A percentile compares a stretch with the other conserved stretches of the same genome.
Conservation (phyloP, 2,113 vertebrate species). For the Cyprinodon brontotheroides region DNA sequence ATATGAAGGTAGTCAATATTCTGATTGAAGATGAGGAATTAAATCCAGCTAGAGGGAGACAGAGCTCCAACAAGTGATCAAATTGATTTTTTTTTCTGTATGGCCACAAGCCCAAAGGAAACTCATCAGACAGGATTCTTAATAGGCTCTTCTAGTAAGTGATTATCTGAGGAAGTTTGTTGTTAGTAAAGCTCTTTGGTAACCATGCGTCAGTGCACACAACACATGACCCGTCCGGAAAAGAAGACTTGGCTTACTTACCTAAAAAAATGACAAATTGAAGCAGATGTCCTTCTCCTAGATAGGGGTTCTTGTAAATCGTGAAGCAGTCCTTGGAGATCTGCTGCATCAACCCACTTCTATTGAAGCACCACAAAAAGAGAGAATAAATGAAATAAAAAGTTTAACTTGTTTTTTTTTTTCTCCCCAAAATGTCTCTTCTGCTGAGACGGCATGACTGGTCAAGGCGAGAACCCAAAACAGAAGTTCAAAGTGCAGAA, state of each 20-base stretch:
- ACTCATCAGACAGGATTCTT: constrained; percentile 12
- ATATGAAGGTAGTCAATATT: constrained; percentile 25
- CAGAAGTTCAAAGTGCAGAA: too few species aligned
- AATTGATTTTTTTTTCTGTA: constrained; percentile 39
- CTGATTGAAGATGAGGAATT: constrained; percentile 19
- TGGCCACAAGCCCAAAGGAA: constrained; percentile 7
- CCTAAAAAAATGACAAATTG: background rate
- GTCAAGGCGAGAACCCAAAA: too few species aligned
- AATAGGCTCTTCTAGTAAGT: constrained; percentile 17
- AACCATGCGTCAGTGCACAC: background rate
- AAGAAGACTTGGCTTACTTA: background rate
- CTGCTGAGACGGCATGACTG: too few species aligned
- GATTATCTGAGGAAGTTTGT: constrained; percentile 14
- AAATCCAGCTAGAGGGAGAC: constrained; percentile 12
- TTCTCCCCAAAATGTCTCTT: too few species aligned
- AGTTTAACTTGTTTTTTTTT: too few species aligned
- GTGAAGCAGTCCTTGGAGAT: too few species aligned
- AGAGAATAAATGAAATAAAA: too few species aligned
- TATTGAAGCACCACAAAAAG: too few species aligned
- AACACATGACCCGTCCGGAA: too few species aligned
- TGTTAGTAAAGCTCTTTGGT: background rate
- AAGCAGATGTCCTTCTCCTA: background rate
- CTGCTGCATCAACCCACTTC: too few species aligned
- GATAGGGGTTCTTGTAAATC: background rate
- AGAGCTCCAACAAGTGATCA: constrained; percentile 10